A percentile compares a stretch with the other conserved stretches of the same genome.
Evolutionary conservation across 2,113 vertebrate species (phyloP).

Genomic region (Cinclus cinclus): DNA sequence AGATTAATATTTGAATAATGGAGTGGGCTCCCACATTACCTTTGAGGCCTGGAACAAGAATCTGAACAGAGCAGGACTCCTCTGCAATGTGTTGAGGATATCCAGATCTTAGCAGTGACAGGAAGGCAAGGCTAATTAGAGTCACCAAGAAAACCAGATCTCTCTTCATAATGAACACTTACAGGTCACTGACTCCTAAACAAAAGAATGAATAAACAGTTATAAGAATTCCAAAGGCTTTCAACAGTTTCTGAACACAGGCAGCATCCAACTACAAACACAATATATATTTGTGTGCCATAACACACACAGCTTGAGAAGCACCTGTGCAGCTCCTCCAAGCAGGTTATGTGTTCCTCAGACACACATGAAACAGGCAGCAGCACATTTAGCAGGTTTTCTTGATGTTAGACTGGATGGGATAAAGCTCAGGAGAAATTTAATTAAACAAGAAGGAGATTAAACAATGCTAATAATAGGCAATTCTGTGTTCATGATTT

Average conservation of each 20-base stretch:
- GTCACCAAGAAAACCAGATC: conserved; percentile 72
- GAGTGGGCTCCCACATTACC: conserved; percentile 71
- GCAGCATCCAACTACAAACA: neutral
- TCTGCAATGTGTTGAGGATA: conserved; percentile 84
- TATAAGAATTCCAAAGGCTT: conserved; percentile 40
- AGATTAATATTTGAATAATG: neutral
- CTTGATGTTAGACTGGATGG: neutral
- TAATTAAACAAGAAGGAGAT: neutral
- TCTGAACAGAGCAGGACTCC: conserved; percentile 93
- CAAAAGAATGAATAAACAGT: conserved; percentile 69
- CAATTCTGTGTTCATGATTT: neutral
- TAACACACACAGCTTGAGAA: neutral
- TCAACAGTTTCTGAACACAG: conserved; percentile 14
- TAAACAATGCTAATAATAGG: neutral
- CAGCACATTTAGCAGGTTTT: neutral
- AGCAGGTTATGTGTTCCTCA: neutral
- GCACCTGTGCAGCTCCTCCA: neutral
- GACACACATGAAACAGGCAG: neutral
- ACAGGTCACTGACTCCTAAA: conserved; percentile 71
- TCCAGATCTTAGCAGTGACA: conserved; percentile 75
- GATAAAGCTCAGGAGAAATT: neutral
- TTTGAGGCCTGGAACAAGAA: conserved; percentile 97
- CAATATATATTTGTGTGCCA: neutral
- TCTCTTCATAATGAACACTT: conserved; percentile 80
- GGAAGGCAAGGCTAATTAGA: conserved; percentile 79